Percentiles rank a stretch among this genome's conserved stretches.
These are phyloP conservation scores for Hydrozoanthus tunicans DNA, from an alignment of 64 coral and sea anemone genomes.

Conservation along the genomic window DNA sequence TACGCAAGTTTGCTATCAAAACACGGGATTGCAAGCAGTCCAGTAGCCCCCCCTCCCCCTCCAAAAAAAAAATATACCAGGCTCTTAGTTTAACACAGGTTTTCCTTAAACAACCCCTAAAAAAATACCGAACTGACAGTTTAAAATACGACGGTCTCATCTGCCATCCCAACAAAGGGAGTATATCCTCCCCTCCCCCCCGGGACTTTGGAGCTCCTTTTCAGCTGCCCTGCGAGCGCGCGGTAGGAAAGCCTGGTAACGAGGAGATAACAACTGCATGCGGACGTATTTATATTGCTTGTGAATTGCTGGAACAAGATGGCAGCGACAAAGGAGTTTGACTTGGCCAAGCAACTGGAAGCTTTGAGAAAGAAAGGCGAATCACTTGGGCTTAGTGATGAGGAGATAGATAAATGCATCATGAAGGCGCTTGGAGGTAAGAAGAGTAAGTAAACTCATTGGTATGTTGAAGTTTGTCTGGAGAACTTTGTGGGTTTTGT, in stretches of 20 bases:
- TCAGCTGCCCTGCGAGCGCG: background rate
- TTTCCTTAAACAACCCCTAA: too few species aligned
- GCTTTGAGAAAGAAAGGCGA: slow-evolving; percentile 77
- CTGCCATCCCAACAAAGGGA: too few species aligned
- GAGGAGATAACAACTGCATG: background rate
- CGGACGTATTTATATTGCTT: background rate
- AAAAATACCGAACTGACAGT: too few species aligned
- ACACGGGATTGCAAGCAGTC: too few species aligned
- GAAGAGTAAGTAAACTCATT: background rate
- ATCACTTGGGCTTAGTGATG: slow-evolving; percentile 65
- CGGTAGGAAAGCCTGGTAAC: background rate
- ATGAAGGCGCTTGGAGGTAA: slow-evolving; percentile 79
- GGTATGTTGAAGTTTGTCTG: background rate
- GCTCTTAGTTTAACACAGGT: too few species aligned
- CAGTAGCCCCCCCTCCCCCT: too few species aligned
- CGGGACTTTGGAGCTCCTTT: too few species aligned
- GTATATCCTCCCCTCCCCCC: too few species aligned
- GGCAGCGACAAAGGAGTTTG: slow-evolving; percentile 17
- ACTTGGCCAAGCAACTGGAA: slow-evolving; percentile 71
- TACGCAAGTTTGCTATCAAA: too few species aligned
- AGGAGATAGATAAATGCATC: slow-evolving; percentile 76
- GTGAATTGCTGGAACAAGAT: background rate
- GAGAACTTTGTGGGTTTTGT: background rate
- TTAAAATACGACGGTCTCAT: too few species aligned
- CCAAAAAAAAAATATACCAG: too few species aligned